A percentile compares a stretch with the other conserved stretches of the same genome.
Evolutionary conservation across 2,797 vertebrate species (phyloP).

Genomic region (Lophotriccus pileatus): DNA sequence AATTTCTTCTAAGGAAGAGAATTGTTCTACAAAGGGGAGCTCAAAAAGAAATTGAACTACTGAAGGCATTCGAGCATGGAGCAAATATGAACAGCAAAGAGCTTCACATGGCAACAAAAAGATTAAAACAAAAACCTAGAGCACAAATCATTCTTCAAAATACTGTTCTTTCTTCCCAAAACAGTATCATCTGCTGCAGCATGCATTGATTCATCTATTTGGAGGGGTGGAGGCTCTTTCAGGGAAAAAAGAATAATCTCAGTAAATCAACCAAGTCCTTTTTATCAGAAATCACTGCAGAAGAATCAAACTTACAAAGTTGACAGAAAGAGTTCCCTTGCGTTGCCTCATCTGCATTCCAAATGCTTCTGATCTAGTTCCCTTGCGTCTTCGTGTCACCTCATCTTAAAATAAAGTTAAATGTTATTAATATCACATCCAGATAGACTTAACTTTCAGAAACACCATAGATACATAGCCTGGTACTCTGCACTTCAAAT

Average conservation of each 20-base stretch:
- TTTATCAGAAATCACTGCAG: not conserved
- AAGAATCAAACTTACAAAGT: conserved; percentile 87
- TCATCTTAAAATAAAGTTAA: conserved; percentile 81
- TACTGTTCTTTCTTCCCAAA: not conserved
- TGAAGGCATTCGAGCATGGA: not conserved
- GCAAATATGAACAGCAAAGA: not conserved
- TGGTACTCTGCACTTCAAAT: not conserved
- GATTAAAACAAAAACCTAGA: not conserved
- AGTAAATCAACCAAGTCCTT: not conserved
- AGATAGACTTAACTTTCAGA: not conserved
- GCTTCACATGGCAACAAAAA: not conserved
- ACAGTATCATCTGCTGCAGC: not conserved
- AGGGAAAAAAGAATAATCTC: not conserved
- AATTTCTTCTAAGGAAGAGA: not conserved
- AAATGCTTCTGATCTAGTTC: conserved; percentile 90
- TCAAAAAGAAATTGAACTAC: not conserved
- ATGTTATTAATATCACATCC: not conserved
- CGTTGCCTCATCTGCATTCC: conserved; percentile 97
- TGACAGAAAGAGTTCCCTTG: conserved; percentile 94
- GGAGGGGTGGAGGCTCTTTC: fast-evolving
- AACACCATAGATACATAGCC: not conserved
- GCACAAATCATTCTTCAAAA: not conserved
- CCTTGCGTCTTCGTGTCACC: conserved; percentile 87
- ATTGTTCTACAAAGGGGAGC: not conserved
- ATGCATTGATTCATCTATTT: not conserved